Base-by-base conservation (phyloP, 2,888 invertebrate genomes). In the Perithous albicinctus region DNA sequence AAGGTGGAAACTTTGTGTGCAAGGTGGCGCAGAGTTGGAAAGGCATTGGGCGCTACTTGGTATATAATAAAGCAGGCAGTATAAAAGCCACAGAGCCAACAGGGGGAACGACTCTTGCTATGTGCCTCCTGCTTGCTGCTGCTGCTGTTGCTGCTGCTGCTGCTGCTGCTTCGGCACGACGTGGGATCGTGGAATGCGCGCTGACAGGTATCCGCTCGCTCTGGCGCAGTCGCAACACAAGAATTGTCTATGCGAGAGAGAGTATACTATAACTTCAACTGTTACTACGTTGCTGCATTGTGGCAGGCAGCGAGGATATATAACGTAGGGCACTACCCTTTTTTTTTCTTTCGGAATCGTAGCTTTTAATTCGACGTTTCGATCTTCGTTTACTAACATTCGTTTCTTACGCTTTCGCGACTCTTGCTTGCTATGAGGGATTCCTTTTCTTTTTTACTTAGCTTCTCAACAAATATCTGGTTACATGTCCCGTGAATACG, bases 111-210 rank as follows among this genome's bases (percentile, higher is more conserved):
- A n/a, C n/a, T n/a, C n/a, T n/a, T 29, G 56, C 67, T 67, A 66
- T 18, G 51, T 29, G 12, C n/a, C 61, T n/a, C n/a, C n/a, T 38
- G 61, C 41, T 43, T 29, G 64, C 26, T 66, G 80, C n/a, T n/a
- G n/a, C n/a, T n/a, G 69, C 38, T 80, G 75, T 61, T 67, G 51
- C 66, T 54, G 69, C 72, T 48, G 69, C 38, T 80, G 75, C 64
- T 67, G 51, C 66, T 54, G 69, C 72, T 70, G 67, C 83, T 35
- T 35, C 75, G 84, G 81, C 80, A 79, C 84, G 73, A 83, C 85
- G 88, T 87, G 87, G 86, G 85, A 89, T 86, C 84, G 89, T 90
- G 91, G 89, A 91, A 91, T 90, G 90, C 87, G 88, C 88, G 89
- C 90, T 90, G 90, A 91, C 91, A 90, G 90, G 91, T 90, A 90